Evolutionary conservation across 1,140 invertebrate genomes (phyloP).

Genomic region (Saxidomus purpurata): DNA sequence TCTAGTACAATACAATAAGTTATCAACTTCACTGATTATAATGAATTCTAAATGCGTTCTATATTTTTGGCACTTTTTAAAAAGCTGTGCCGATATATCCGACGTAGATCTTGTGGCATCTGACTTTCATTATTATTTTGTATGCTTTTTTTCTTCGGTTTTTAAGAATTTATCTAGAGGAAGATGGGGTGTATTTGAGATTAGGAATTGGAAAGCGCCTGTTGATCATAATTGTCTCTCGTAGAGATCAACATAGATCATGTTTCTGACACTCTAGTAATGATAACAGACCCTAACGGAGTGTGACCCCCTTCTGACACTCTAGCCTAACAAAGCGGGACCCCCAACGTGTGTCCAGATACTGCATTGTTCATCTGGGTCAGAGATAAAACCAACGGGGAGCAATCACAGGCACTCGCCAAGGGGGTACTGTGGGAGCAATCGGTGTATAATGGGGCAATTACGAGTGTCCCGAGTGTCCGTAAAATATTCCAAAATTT

Average conservation of each 20-base stretch:
- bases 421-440: too few relatives aligned
- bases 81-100: too few relatives aligned
- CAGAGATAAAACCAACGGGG: background rate
- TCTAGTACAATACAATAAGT: background rate
- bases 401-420: background rate
- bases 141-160: too few relatives aligned
- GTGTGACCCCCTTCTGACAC: background rate
- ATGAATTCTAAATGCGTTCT: too few relatives aligned
- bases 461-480: background rate
- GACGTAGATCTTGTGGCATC: too few relatives aligned
- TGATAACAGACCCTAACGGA: constrained; percentile 3
- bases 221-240: too few relatives aligned
- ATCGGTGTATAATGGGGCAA: background rate
- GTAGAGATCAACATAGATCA: background rate
- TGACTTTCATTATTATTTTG: too few relatives aligned
- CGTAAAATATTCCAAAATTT: background rate
- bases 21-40: background rate
- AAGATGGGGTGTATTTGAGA: too few relatives aligned
- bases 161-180: too few relatives aligned
- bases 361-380: background rate
- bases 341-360: background rate
- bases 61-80: too few relatives aligned
- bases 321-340: too few relatives aligned
- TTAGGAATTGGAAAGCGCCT: too few relatives aligned
- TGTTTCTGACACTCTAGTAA: constrained; percentile 12